These are phyloP conservation scores for Macaria notata DNA, from an alignment of 2,888 invertebrate genomes.

Conservation along the genomic window DNA sequence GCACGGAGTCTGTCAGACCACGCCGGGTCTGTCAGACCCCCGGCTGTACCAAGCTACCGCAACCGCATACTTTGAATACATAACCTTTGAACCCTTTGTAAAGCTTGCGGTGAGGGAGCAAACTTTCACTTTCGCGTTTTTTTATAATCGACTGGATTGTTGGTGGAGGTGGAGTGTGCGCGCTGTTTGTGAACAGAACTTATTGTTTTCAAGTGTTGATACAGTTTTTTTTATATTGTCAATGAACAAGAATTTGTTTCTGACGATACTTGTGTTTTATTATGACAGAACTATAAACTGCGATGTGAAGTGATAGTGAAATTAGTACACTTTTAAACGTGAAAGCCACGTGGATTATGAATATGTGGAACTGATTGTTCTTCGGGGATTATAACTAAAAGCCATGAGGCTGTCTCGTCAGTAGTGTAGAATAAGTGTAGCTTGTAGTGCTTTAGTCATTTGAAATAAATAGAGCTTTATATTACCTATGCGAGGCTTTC, in stretches of 20 bases:
- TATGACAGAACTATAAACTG: too few relatives aligned
- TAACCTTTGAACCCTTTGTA: conserved; percentile 19
- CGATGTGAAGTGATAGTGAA: neutral
- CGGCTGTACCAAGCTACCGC: conserved; percentile 1
- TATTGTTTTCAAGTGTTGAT: too few relatives aligned
- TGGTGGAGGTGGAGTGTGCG: too few relatives aligned
- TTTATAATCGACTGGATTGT: conserved; percentile 11
- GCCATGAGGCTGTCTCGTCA: conserved; percentile 40
- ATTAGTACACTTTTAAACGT: neutral
- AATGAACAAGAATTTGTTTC: too few relatives aligned
- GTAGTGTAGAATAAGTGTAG: conserved; percentile 18
- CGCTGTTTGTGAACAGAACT: too few relatives aligned
- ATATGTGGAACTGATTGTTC: conserved; percentile 24
- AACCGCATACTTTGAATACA: conserved; percentile 18
- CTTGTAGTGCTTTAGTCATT: neutral
- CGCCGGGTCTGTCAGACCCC: conserved; percentile 5
- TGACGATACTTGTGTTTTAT: too few relatives aligned
- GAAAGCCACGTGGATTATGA: neutral
- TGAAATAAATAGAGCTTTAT: conserved; percentile 9
- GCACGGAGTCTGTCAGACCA: neutral
- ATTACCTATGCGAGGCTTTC: too few relatives aligned
- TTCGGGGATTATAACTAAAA: conserved; percentile 15
- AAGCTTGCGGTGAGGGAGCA: conserved; percentile 7
- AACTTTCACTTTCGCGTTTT: conserved; percentile 16
- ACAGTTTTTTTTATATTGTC: too few relatives aligned